A percentile compares a stretch with the other conserved stretches of the same genome.
Evolutionary conservation across 2,113 vertebrate species (phyloP).

Genomic region (human): GRCh38 chr14:32961501-32962000

Average conservation of each 20-base stretch:
- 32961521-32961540: background rate
- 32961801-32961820: background rate
- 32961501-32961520: slow-evolving; percentile 12
- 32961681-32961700: background rate
- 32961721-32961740: background rate
- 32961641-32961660: background rate
- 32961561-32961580: background rate
- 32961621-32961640: background rate
- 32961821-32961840: background rate
- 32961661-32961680: background rate
- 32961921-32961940: background rate
- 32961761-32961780: background rate
- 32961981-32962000: slow-evolving; percentile 2
- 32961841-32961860: background rate
- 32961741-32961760: background rate
- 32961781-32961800: background rate
- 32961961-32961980: background rate
- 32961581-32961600: background rate
- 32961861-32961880: background rate
- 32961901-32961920: background rate
- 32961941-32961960: background rate
- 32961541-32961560: background rate
- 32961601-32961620: background rate
- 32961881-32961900: background rate
- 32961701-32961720: background rate